A percentile compares a stretch with the other conserved stretches of the same genome.
Conservation (phyloP, 2,888 invertebrate genomes). For the Perizoma affinitatum region DNA sequence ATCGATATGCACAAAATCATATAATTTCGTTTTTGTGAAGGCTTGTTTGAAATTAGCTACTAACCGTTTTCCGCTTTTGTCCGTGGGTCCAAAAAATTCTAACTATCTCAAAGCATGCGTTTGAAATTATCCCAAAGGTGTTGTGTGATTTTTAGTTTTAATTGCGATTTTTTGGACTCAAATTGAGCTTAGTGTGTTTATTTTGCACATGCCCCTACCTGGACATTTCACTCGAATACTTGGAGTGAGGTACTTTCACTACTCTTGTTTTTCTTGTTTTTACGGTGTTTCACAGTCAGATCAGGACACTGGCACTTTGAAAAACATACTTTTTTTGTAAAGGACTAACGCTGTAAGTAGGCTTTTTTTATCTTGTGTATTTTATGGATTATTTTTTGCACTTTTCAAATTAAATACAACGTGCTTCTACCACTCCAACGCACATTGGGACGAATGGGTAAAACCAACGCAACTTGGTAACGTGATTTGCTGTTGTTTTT, state of each 20-base stretch:
- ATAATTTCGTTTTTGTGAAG: constrained; percentile 70
- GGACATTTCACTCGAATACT: constrained; percentile 76
- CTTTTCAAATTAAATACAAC: constrained; percentile 58
- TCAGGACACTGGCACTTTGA: constrained; percentile 67
- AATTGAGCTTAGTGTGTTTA: constrained; percentile 72
- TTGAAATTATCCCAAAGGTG: constrained; percentile 77
- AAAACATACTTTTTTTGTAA: constrained; percentile 50
- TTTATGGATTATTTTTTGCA: constrained; percentile 53
- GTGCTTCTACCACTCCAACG: constrained; percentile 57
- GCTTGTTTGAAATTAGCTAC: constrained; percentile 59
- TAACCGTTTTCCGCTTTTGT: constrained; percentile 61
- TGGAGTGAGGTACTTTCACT: constrained; percentile 70
- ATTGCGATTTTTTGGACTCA: constrained; percentile 78
- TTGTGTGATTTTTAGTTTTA: constrained; percentile 58
- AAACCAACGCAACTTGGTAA: constrained; percentile 61
- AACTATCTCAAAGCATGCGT: constrained; percentile 50
- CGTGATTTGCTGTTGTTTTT: constrained; percentile 51
- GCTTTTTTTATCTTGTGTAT: constrained; percentile 43
- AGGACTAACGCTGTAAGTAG: constrained; percentile 73
- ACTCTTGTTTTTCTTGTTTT: constrained; percentile 52
- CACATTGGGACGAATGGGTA: constrained; percentile 64
- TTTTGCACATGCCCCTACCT: constrained; percentile 80
- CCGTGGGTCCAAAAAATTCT: constrained; percentile 79
- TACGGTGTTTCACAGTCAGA: constrained; percentile 55
- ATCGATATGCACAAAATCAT: constrained; percentile 46